phyloP scores from a whole-genome alignment of 2,113 vertebrate species.

The Oreochromis tanganicae region DNA sequence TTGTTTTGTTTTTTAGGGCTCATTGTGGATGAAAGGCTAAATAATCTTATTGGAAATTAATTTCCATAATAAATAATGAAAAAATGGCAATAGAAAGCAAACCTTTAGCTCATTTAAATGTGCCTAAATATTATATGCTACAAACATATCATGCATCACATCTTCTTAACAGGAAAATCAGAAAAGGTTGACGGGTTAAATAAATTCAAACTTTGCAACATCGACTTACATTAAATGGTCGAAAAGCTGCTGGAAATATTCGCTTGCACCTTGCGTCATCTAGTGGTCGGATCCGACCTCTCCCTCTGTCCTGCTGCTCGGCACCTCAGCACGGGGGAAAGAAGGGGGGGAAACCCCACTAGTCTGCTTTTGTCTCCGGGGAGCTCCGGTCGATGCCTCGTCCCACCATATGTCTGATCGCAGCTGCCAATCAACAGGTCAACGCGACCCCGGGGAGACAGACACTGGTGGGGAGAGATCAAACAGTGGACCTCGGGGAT shows the following conservation, averaged over 20 bases:
- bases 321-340: neutral
- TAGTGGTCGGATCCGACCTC: conserved; percentile 39
- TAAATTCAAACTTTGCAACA: neutral
- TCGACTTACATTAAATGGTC: neutral
- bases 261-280: conserved; percentile 62
- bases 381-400: conserved; percentile 72
- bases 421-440: conserved; percentile 80
- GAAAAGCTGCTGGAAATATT: conserved; percentile 17
- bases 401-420: conserved; percentile 76
- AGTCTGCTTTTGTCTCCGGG: conserved; percentile 68
- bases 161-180: neutral
- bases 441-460: conserved; percentile 69
- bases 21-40: neutral
- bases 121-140: neutral
- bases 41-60: neutral
- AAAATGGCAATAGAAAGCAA: neutral
- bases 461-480: conserved; percentile 68
- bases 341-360: conserved; percentile 7
- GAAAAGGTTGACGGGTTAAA: neutral
- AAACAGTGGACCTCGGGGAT: conserved; percentile 71
- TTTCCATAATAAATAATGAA: neutral
- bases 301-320: neutral
- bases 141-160: neutral
- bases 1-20: neutral
- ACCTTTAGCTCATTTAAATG: neutral